These are phyloP conservation scores for Alosa sapidissima DNA, from an alignment of 2,797 vertebrate genomes.

Conservation along the genomic window DNA sequence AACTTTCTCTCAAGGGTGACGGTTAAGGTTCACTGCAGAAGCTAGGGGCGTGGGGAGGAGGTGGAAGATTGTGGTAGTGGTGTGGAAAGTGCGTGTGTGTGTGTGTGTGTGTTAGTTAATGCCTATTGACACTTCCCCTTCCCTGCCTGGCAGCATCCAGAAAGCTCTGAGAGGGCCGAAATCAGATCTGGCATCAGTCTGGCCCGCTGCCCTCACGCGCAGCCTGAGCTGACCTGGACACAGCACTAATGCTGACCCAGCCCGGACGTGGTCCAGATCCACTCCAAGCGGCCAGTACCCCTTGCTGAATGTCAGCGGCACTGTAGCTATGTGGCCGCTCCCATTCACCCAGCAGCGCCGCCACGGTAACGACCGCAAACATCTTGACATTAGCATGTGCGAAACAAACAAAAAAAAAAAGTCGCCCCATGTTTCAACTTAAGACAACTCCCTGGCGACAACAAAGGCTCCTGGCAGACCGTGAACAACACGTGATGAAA, in stretches of 20 bases:
- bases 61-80: neutral
- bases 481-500: neutral
- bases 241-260: neutral
- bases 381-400: constrained; percentile 17
- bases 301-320: neutral
- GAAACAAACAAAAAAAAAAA: neutral
- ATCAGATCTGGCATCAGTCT: neutral
- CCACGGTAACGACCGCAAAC: constrained; percentile 23
- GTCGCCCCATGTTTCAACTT: constrained; percentile 12
- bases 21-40: constrained; percentile 42
- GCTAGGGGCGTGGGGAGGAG: neutral
- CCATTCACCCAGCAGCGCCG: constrained; percentile 18
- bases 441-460: constrained; percentile 11
- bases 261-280: neutral
- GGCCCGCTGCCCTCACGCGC: neutral
- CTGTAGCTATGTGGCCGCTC: neutral
- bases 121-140: constrained; percentile 12
- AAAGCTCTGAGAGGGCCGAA: neutral
- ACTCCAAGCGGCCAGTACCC: neutral
- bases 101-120: constrained; percentile 17
- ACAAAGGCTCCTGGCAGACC: neutral
- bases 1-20: constrained; percentile 67
- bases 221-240: neutral
- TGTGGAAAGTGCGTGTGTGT: neutral
- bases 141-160: neutral